Evolutionary conservation across 1,140 invertebrate genomes (phyloP), one percentile per base, ranked within the genome.

Genomic region (Euwallacea similis): DNA sequence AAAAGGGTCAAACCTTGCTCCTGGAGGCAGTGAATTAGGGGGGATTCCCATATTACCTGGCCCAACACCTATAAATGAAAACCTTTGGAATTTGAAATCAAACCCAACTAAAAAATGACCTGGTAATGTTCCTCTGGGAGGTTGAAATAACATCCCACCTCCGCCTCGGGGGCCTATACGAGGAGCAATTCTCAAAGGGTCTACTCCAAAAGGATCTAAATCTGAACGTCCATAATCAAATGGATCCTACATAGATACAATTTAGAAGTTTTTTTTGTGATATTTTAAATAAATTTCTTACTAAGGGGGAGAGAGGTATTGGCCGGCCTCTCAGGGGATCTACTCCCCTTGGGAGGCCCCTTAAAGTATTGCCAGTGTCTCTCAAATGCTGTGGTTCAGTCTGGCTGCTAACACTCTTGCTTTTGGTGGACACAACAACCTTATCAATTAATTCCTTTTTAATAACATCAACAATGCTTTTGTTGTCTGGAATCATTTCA

Each of bases 1-100:
- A 79, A 93, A 91, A 0, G 92, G 93, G 84, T 94, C 92, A 80
- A 93, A 95, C 75, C 92, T 85, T 8, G 93, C 91, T 43, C 89
- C 88, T 0, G 91, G 90, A 41, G 91, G 91, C 13, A 92, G 83
- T 41, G 89, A 84, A 33, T 89, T 90, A 7, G 78, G 79, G 7
- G 79, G 76, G 11, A 81, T 59, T 6, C 79, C 79, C 7, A 71
- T 43, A 69, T 72, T 72, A n/a, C 72, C 72, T 44, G 55, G 55
- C 6, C 50, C 64, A 54, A 8, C 21, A 42, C 10, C 11, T 13
- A 56, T 56, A 16, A 56, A 56, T 13, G 2, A n/a, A n/a, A 6
- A 56, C 9, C 3, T 56, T 56, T 21, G 16, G 16, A 56, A 56
- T 56, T 33, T 33, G 21, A 33, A 21, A 56, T 3, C 54, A 13